A percentile compares a stretch with the other conserved stretches of the same genome.
phyloP scores from a whole-genome alignment of 2,113 vertebrate species.

The Zosterops pallidus region DNA sequence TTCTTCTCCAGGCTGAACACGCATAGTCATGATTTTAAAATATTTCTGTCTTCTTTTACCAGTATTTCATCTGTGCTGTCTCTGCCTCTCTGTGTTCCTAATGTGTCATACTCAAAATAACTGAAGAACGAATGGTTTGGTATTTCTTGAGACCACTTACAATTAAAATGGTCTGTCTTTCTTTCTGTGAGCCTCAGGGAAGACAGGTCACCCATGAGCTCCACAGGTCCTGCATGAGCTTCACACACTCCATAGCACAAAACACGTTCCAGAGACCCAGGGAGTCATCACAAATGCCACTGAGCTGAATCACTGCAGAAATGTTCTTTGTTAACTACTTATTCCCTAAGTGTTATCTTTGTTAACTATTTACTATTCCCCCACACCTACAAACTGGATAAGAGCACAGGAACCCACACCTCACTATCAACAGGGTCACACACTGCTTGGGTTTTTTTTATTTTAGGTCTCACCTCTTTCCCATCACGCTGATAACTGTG shows the following conservation, averaged over 20 bases:
- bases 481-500: not conserved
- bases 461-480: not conserved
- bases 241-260: not conserved
- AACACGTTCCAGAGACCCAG: not conserved
- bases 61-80: not conserved
- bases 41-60: not conserved
- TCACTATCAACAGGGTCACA: not conserved
- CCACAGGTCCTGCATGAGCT: not conserved
- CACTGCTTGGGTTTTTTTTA: not conserved
- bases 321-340: not conserved
- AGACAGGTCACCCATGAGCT: not conserved
- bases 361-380: not conserved
- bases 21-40: not conserved
- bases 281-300: not conserved
- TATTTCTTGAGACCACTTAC: not conserved
- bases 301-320: not conserved
- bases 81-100: not conserved
- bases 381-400: not conserved
- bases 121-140: not conserved
- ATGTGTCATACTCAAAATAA: not conserved
- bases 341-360: not conserved
- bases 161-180: not conserved
- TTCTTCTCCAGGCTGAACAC: not conserved
- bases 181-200: not conserved
- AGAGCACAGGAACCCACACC: conserved; percentile 9